Percentiles rank a stretch among this genome's conserved stretches.
phyloP scores from a whole-genome alignment of 1,140 invertebrate species.

The Ceratina japonica region DNA sequence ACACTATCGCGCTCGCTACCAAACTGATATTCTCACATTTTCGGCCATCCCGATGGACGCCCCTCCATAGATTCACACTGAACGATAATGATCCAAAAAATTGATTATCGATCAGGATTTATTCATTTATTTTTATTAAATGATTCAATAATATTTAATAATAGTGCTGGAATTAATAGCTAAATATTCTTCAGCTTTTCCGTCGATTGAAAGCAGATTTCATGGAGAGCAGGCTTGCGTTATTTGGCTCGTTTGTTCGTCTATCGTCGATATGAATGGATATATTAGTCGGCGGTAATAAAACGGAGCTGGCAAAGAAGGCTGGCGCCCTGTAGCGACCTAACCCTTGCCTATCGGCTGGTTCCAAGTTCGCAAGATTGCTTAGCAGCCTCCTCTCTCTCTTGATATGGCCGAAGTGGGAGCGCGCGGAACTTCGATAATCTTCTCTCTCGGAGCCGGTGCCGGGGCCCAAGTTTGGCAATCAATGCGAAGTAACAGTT shows the following conservation, averaged over 20 bases:
- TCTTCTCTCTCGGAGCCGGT: constrained; percentile 54
- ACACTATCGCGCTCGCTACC: constrained; percentile 38
- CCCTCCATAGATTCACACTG: neutral
- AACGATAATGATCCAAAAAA: too few relatives aligned
- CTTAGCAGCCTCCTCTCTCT: constrained; percentile 53
- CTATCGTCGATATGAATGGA: constrained; percentile 1
- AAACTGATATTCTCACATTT: neutral
- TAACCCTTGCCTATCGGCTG: constrained; percentile 1
- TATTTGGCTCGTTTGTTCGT: neutral
- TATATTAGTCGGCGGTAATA: constrained; percentile 35
- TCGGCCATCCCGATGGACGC: neutral
- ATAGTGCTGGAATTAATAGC: too few relatives aligned
- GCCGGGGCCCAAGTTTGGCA: constrained; percentile 65
- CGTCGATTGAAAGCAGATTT: neutral
- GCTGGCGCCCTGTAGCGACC: constrained; percentile 39
- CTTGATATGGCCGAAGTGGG: constrained; percentile 56
- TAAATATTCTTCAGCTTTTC: neutral
- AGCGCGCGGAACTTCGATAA: constrained; percentile 65
- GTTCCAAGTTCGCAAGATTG: constrained; percentile 64
- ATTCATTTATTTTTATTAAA: too few relatives aligned
- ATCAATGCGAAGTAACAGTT: constrained; percentile 70
- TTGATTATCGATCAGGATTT: too few relatives aligned
- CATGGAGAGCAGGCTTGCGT: neutral
- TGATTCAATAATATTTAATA: too few relatives aligned
- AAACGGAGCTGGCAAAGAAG: constrained; percentile 52